Evolutionary conservation across 2,888 invertebrate genomes (phyloP).

Genomic region (Epinotia brunnichana): DNA sequence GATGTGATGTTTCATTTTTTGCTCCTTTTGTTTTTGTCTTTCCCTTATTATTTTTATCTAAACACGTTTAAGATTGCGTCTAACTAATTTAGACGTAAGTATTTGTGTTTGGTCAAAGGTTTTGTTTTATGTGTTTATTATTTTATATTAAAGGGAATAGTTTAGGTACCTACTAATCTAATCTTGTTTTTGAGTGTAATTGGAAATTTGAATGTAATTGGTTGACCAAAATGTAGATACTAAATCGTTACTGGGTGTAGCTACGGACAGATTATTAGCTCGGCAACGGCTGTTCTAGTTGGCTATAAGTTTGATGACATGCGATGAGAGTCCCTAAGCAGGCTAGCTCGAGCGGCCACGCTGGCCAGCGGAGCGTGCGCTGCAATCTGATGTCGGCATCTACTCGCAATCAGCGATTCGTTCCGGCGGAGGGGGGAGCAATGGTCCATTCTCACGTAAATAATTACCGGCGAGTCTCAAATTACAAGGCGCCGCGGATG

Average conservation of each 20-base stretch:
- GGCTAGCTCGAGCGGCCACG: conserved; percentile 19
- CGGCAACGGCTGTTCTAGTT: neutral
- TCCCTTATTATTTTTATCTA: neutral
- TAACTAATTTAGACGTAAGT: neutral
- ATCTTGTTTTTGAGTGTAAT: too few relatives aligned
- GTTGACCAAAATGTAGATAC: too few relatives aligned
- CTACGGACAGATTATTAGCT: neutral
- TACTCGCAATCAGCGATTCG: conserved; percentile 82
- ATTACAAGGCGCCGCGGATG: conserved; percentile 82
- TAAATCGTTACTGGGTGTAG: too few relatives aligned
- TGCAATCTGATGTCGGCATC: conserved; percentile 77
- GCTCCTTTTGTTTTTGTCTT: conserved; percentile 25
- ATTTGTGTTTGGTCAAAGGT: neutral
- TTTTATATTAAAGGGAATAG: neutral
- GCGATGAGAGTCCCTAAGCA: conserved; percentile 29
- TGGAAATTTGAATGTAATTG: too few relatives aligned
- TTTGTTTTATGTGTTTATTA: too few relatives aligned
- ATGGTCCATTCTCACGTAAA: conserved; percentile 81
- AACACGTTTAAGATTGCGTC: neutral
- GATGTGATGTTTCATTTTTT: conserved; percentile 60
- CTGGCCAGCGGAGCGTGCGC: conserved; percentile 64
- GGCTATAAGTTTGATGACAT: conserved; percentile 15
- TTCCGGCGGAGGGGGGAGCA: conserved; percentile 64
- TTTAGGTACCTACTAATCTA: neutral
- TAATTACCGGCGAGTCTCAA: conserved; percentile 82